Base-by-base conservation (phyloP, 2,797 vertebrate species). In the Chelon labrosus region DNA sequence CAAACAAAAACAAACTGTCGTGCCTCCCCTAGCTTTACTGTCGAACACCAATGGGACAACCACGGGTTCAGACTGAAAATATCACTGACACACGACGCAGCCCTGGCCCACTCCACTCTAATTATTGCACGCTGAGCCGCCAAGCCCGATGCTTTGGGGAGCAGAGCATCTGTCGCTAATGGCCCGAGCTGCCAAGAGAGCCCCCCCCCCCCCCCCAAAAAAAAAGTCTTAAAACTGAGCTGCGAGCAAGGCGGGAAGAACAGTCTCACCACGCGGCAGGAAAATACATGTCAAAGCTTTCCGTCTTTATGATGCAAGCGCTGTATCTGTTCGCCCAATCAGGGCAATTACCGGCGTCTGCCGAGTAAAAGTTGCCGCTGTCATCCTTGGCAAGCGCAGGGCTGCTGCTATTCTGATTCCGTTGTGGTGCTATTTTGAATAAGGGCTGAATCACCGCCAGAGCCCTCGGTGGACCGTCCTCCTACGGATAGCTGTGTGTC, bases 91-190 rank as follows among this genome's bases (percentile, higher is more conserved):
- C 60, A 51, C 44, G 37, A 44, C 55, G 37, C 47, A 64, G 44
- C 53, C 19, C 54, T 19, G 47, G 50, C 63, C 66, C 66, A 8
- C 50, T 77, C 42, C 37, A 47, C 70, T 83, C 79, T 83, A 82
- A 87, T 80, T 74, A 73, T 67, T 77, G 73, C 68, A 65, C 53
- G 49, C 49, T 71, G 67, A 84, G 75, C 85, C 83, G 79, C 82
- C 79, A 82, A 70, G 61, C 47, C 77, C 1, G 25, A 55, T 68
- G 82, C 86, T 80, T 65, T 37, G 3, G 79, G 84, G 86, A 88
- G 79, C n/a, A 62, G 69, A 85, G 82, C 89, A 87, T 92, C 86
- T 91, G 87, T 78, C 77, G 7, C 80, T 50, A 6, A 71, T 73
- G 61, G 73, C 61, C 73, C 76, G 54, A 37, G 65, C 84, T 80